Evolutionary conservation across 2,797 vertebrate species (phyloP).

Genomic region (Coccyzus lansbergi): DNA sequence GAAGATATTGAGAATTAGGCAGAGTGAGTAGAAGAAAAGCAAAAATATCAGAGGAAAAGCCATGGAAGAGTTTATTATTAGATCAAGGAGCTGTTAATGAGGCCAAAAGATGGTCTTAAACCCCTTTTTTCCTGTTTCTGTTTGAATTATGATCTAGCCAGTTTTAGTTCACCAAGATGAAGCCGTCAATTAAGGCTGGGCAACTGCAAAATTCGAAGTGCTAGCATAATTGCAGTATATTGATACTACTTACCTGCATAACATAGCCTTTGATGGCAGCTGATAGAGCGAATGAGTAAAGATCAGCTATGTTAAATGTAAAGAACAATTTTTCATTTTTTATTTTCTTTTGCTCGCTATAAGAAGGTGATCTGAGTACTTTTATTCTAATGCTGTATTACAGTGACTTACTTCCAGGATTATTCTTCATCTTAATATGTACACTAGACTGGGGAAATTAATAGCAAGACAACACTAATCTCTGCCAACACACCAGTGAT

Average conservation of each 20-base stretch:
- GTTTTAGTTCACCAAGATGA: not conserved
- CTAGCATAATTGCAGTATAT: not conserved
- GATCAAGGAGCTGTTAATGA: not conserved
- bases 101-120: not conserved
- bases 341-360: not conserved
- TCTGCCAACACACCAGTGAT: slow-evolving; percentile 18
- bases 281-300: not conserved
- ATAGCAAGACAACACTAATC: not conserved
- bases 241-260: not conserved
- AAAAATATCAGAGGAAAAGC: not conserved
- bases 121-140: not conserved
- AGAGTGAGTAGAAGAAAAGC: not conserved
- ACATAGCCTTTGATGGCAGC: not conserved
- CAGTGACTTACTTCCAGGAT: slow-evolving; percentile 5
- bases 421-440: slow-evolving; percentile 43
- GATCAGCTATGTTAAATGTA: not conserved
- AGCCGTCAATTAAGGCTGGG: not conserved
- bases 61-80: not conserved
- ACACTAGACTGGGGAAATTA: slow-evolving; percentile 33
- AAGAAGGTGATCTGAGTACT: not conserved
- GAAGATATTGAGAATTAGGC: not conserved
- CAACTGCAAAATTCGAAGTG: not conserved
- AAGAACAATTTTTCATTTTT: not conserved
- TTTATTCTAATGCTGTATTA: not conserved
- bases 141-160: not conserved